Percentiles rank a stretch among this genome's conserved stretches.
Conservation (phyloP, 2,113 vertebrate species). For the Hyperopisus bebe region DNA sequence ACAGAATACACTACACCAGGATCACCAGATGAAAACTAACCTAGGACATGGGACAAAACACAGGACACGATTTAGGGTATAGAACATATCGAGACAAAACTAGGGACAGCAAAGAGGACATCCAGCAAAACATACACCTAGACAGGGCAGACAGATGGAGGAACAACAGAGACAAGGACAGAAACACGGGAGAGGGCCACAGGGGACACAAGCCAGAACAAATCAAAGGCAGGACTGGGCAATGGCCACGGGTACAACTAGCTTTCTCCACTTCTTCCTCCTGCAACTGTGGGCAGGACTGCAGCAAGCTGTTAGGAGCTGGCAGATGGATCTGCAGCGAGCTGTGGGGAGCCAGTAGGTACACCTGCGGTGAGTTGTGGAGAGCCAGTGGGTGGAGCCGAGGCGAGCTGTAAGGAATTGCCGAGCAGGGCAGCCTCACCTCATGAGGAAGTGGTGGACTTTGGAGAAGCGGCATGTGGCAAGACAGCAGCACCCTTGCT, state of each 20-base stretch:
- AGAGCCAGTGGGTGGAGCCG: neutral
- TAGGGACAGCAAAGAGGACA: neutral
- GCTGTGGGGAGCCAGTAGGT: neutral
- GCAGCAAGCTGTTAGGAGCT: too few relatives aligned
- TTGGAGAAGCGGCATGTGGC: neutral
- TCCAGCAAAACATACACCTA: neutral
- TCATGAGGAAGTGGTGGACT: neutral
- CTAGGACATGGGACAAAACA: neutral
- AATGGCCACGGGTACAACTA: neutral
- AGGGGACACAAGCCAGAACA: neutral
- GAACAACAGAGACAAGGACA: neutral
- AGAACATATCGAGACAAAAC: neutral
- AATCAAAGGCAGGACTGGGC: neutral
- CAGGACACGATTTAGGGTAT: neutral
- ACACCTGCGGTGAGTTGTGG: neutral
- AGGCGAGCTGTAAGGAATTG: neutral
- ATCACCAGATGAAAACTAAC: neutral
- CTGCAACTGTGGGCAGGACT: too few relatives aligned
- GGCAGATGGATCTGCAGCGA: neutral
- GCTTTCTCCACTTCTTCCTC: neutral
- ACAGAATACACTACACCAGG: neutral
- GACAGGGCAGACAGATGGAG: neutral
- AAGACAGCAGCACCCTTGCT: neutral
- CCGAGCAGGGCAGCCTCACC: neutral
- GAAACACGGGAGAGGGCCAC: neutral